Base-by-base conservation (phyloP, 2,113 vertebrate genomes). In the Anarhynchus alexandrinus region DNA sequence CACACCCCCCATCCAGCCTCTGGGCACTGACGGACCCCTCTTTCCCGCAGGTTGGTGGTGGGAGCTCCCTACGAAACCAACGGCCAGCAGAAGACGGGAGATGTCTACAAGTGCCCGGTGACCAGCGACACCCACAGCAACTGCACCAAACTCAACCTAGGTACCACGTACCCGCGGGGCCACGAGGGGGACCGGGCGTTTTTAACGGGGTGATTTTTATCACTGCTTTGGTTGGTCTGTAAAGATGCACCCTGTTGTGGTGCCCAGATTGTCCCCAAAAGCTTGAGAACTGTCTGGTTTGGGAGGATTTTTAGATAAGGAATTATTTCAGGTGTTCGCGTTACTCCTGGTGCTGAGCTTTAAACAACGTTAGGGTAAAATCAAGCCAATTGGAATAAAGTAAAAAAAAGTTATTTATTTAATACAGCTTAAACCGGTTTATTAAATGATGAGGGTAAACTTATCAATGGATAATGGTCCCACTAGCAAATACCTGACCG, bases 81-180 rank as follows among this genome's bases (percentile, higher is more conserved):
- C 1, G 99, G 99, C n/a, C 98, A 98, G 36, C 98, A 99, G 98
- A 99, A 98, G 97, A 99, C 99, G 0, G 99, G 99, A 43, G 99
- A 99, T 6, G 98, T 99, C 84, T 99, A 99, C 98, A 99, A 99
- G 97, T 99, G 99, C 89, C 98, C 99, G 0, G 96, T 99, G 93
- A 97, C 69, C 78, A 98, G 98, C 25, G 97, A 98, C 49, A 96
- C 58, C 57, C 98, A 98, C 18, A 98, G 98, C 55, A 98, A 99
- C 93, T 99, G 99, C 96, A 98, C 98, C 96, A 99, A 99, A 82
- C 99, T 99, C 97, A 99, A 99, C 97, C 98, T 99, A 97, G 99
- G 99, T 99, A 99, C 11, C 2, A 3, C 17, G 3, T 11, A 6
- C 4, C 49, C 14, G 0, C 2, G 10, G 88, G 65, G 49, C 34